Evolutionary conservation across 2,888 invertebrate species (phyloP), one percentile per base, ranked within the genome.

Genomic region (Drosophila neutralis): DNA sequence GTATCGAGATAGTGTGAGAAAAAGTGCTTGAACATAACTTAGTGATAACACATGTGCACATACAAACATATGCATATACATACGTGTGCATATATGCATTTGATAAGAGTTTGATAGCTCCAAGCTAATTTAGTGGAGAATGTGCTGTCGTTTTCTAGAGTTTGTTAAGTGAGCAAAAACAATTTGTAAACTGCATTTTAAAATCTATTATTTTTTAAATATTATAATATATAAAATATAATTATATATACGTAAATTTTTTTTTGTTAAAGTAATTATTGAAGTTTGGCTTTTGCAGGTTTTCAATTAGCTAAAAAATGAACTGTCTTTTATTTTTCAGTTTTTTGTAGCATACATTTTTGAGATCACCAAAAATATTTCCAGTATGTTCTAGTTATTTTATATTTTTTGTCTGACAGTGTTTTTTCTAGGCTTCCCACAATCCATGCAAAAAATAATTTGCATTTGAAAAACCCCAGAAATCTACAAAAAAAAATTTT

Each of bases 1-100:
- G 85, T 75, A 67, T 64, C 21, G 11, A n/a, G 15, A 29, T n/a
- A 10, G 21, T 69, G 35, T 56, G n/a, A n/a, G 36, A 48, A 57
- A 35, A 53, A 38, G 54, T 42, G 38, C 4, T 29, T n/a, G n/a
- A 11, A 35, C 21, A 24, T n/a, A 10, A 35, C 7, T 35, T 29
- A 3, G 27, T 31, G 35, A 49, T 24, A 48, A 48, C 36, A 18
- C 11, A 54, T 38, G 10, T 51, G n/a, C 27, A 29, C 10, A n/a
- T 21, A 27, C 13, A 13, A 42, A 8, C 11, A 11, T 40, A 7
- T 8, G 2, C 6, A n/a, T n/a, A 13, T 11, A 21, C 1, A 27
- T 24, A 8, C 38, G 1, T 36, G 4, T 38, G 5, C 13, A 3
- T 27, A 11, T n/a, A 10, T 45, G 18, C 13, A 21, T 40, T 31